Evolutionary conservation across 2,888 invertebrate species (phyloP), one percentile per base, ranked within the genome.

Genomic region (Tachina fera): DNA sequence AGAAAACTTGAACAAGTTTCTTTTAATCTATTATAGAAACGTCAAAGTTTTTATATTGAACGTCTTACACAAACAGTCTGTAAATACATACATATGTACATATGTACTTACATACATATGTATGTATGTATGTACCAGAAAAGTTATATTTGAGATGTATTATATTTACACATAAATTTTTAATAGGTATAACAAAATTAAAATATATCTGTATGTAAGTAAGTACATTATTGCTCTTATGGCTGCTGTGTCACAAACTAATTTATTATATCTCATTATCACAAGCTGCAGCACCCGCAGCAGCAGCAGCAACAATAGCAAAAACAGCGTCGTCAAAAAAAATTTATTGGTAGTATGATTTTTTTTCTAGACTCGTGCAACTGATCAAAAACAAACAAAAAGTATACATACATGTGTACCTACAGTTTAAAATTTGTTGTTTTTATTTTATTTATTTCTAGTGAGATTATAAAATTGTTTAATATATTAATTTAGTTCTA

Each of bases 401-500:
- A 3, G 4, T 5, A 61, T 31, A 31, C 31, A 31, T 16, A 22
- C 2, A 16, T 19, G 8, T 16, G 0, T 75, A 60, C 9, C n/a
- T 45, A 19, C 22, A 31, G 47, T 39, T 74, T 56, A 16, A n/a
- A n/a, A 51, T 51, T 58, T 70, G 41, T 63, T 68, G 14, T 68
- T 70, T 43, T 49, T 76, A 4, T 49, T 58, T 41, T 31, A 31
- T 68, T 56, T 56, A 22, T 80, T 39, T 41, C 43, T 67, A 60
- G 51, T 51, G 16, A 10, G 45, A 43, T 16, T 70, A 31, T 47
- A 71, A 49, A 56, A 63, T 70, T 13, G 49, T 58, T 63, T 39
- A 67, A 56, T 76, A 65, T 76, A 71, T 76, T 61, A 47, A 75
- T 82, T 83, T 80, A 86, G 86, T 86, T 86, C 76, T 86, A 76